These are phyloP conservation scores for Aphrophora alni DNA, from an alignment of 2,888 invertebrate species.

Conservation along the genomic window DNA sequence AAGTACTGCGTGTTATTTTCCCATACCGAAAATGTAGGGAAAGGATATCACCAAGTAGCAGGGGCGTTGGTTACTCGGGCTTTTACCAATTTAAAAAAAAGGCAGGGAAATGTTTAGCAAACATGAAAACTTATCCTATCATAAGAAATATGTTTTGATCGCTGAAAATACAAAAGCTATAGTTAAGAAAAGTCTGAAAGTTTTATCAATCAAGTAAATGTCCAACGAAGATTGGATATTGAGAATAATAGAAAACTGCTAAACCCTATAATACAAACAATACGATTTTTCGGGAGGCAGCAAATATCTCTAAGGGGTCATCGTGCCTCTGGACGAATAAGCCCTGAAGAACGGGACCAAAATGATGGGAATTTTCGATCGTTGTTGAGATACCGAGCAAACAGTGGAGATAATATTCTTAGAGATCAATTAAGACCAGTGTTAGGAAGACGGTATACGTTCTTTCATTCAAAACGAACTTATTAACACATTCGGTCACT, in stretches of 20 bases:
- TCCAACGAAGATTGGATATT: not conserved
- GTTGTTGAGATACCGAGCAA: constrained; percentile 46
- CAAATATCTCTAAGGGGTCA: constrained; percentile 50
- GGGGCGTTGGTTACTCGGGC: too few relatives aligned
- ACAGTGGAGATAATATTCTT: too few relatives aligned
- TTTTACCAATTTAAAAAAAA: constrained; percentile 11
- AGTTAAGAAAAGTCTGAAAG: constrained; percentile 13
- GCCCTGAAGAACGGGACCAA: not conserved
- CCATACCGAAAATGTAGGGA: too few relatives aligned
- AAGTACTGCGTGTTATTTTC: too few relatives aligned
- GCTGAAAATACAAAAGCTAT: not conserved
- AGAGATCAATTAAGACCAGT: constrained; percentile 43
- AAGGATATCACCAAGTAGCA: too few relatives aligned
- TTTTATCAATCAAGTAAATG: constrained; percentile 21
- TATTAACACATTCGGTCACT: constrained; percentile 6
- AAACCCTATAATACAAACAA: too few relatives aligned
- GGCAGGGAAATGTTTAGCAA: too few relatives aligned
- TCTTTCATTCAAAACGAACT: too few relatives aligned
- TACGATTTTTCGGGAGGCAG: constrained; percentile 46
- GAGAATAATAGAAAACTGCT: constrained; percentile 12
- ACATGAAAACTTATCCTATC: too few relatives aligned
- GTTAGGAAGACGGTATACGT: constrained; percentile 29
- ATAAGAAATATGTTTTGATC: too few relatives aligned
- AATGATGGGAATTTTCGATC: too few relatives aligned
- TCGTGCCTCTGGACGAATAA: constrained; percentile 46